These are phyloP conservation scores for Ophthalmolycus amberensis DNA, from an alignment of 2,113 vertebrate genomes.

Conservation along the genomic window DNA sequence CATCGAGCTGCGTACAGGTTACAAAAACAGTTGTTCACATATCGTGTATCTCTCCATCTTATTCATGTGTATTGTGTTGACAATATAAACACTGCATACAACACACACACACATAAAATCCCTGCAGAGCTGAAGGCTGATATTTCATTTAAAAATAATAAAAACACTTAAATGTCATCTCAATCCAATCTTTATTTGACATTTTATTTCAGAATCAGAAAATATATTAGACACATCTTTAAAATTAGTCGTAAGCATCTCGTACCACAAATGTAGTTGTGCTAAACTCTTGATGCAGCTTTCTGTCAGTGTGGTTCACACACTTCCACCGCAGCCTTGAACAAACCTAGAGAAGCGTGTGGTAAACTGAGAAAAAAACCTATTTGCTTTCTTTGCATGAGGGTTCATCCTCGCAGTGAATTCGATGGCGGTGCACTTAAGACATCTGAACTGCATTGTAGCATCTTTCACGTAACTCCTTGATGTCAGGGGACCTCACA, in stretches of 20 bases:
- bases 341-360: background rate
- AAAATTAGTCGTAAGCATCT: conserved; percentile 41
- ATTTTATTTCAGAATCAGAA: conserved; percentile 53
- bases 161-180: conserved; percentile 23
- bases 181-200: conserved; percentile 56
- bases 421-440: background rate
- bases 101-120: conserved; percentile 3
- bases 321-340: conserved; percentile 1
- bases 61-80: conserved; percentile 33
- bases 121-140: background rate
- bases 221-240: conserved; percentile 53
- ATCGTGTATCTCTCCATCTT: conserved; percentile 26
- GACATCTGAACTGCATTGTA: background rate
- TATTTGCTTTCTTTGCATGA: conserved; percentile 1
- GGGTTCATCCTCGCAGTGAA: background rate
- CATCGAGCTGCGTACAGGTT: background rate
- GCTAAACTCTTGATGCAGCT: background rate
- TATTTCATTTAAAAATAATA: conserved; percentile 3
- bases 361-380: background rate
- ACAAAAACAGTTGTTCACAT: background rate
- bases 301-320: background rate
- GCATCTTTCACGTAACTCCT: background rate
- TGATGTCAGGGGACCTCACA: background rate
- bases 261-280: conserved; percentile 31
- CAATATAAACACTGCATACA: conserved; percentile 37